Base-by-base conservation (phyloP, 2,888 invertebrate genomes). In the Anaspis maculata region DNA sequence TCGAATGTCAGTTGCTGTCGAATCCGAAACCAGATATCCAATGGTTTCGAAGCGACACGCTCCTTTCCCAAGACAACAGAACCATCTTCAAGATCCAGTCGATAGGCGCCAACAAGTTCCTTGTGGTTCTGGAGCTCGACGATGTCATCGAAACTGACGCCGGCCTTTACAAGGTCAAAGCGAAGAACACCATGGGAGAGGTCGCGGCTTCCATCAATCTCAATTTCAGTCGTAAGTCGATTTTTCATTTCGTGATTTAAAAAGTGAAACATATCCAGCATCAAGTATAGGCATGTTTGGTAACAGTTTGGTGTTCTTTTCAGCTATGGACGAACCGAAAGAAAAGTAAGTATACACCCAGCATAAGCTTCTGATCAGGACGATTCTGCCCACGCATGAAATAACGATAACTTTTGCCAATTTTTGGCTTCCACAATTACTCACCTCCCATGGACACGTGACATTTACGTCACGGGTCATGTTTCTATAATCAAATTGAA, bases 221-320 rank as follows among this genome's bases (percentile, higher is more conserved):
- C 68, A 95, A 95, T 76, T 92, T 95, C 68, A 91, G 90, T 73
- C 94, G 95, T 95, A 72, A 89, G 91, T 88, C 62, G n/a, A n/a
- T n/a, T n/a, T n/a, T n/a, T n/a, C n/a, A n/a, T n/a, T n/a, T 52
- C 10, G 13, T 30, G 33, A 27, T n/a, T n/a, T n/a, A n/a, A n/a
- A n/a, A n/a, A n/a, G n/a, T 22, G 10, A 22, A 22, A 22, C 5
- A 22, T n/a, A 22, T 3, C n/a, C 3, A 22, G 3, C 2, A 22
- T 22, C 2, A 4, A 22, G n/a, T 22, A 10, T 32, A 51, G 48
- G 19, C 10, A 13, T 13, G 13, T 28, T 15, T 33, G 10, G 9
- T 11, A n/a, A n/a, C n/a, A n/a, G n/a, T n/a, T n/a, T n/a, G n/a
- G n/a, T n/a, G n/a, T n/a, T n/a, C 57, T 66, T 83, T 83, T 69